Evolutionary conservation across 2,797 vertebrate genomes (phyloP).

Genomic region (Eospalax fontanierii): DNA sequence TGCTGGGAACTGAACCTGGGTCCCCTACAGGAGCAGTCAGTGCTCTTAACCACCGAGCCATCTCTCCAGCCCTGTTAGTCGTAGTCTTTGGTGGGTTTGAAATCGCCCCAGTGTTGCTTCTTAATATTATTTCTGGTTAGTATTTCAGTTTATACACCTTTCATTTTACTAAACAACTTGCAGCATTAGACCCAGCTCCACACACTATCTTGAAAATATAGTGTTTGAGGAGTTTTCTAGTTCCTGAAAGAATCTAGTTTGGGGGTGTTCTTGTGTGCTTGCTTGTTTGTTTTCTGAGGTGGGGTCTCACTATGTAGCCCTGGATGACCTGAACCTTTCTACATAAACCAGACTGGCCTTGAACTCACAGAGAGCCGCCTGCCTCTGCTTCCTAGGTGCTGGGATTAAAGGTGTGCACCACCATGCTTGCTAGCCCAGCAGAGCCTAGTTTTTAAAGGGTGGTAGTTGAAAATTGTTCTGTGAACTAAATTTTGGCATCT

Average conservation of each 20-base stretch:
- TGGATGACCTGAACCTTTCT: neutral
- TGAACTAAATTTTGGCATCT: neutral
- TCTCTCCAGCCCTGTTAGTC: too few species aligned
- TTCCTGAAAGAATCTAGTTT: neutral
- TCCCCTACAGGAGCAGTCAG: too few species aligned
- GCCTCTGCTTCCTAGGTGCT: neutral
- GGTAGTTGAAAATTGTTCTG: neutral
- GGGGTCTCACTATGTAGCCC: neutral
- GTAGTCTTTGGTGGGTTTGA: neutral
- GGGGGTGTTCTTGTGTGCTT: too few species aligned
- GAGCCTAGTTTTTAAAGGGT: neutral
- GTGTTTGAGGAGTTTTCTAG: neutral
- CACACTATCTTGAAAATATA: neutral
- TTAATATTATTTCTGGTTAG: neutral
- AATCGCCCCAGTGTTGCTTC: too few species aligned
- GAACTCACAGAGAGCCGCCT: neutral
- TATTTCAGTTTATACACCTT: neutral
- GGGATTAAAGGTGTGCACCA: neutral
- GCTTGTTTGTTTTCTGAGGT: neutral
- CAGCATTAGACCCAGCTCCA: neutral
- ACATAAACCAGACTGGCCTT: neutral
- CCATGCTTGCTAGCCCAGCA: neutral
- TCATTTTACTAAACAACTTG: neutral
- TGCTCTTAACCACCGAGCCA: too few species aligned
- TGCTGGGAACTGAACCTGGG: too few species aligned